These are phyloP conservation scores for Smutsia temminckii DNA, from an alignment of 2,797 vertebrate genomes.

Conservation along the genomic window DNA sequence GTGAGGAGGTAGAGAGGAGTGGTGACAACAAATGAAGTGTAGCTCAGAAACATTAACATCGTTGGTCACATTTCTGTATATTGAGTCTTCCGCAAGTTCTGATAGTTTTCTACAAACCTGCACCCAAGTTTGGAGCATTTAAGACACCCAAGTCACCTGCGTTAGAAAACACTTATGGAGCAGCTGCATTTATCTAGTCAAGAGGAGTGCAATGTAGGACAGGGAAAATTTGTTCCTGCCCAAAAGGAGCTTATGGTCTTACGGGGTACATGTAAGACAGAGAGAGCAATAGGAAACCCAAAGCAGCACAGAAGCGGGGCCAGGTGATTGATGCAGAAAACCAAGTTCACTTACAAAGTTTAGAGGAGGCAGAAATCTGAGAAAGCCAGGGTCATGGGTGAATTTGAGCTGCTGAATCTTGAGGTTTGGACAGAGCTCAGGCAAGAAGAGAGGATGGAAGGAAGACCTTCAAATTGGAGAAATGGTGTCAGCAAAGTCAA, in stretches of 20 bases:
- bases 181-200: constrained; percentile 7
- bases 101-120: neutral
- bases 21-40: neutral
- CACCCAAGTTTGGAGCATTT: neutral
- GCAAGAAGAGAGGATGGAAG: neutral
- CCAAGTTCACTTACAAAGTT: neutral
- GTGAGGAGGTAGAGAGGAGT: neutral
- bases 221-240: neutral
- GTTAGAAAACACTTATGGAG: neutral
- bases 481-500: neutral
- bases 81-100: neutral
- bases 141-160: neutral
- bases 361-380: neutral
- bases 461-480: neutral
- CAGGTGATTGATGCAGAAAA: neutral
- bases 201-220: neutral
- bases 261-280: neutral
- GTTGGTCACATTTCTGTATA: neutral
- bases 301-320: neutral
- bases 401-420: neutral
- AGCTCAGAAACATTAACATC: neutral
- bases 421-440: neutral
- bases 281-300: neutral
- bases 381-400: neutral
- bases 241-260: neutral